Evolutionary conservation across 1,140 invertebrate species (phyloP), one percentile per base, ranked within the genome.

Genomic region (Apolygus lucorum): DNA sequence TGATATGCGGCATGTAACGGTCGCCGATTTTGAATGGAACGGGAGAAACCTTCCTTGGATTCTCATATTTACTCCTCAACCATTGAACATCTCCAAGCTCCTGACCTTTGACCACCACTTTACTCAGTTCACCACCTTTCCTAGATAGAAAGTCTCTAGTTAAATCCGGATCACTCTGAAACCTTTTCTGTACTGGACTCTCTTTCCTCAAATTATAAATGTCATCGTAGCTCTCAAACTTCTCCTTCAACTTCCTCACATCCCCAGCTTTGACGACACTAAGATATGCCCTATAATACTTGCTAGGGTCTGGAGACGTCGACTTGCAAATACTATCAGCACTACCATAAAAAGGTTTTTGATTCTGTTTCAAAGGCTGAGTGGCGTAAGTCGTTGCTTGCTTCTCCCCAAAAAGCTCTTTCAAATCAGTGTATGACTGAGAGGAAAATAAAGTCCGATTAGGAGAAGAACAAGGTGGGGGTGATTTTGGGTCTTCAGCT

Each of bases 1-100:
- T 91, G 34, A 93, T 92, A 75, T 90, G 90, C 0, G 91, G 91
- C 89, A 93, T 91, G 62, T 86, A 86, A 2, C 90, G 82, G 75
- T 92, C 86, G 52, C 86, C 86, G 1, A 82, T 79, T n/a, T 83
- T 80, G 27, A 89, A 78, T 26, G 86, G 86, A 29, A 87, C 85
- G 0, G 88, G 86, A 11, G 86, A 83, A 14, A 84, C 80, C 25
- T 79, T 78, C 27, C 82, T 82, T 65, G 75, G 77, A n/a, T n/a
- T n/a, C 68, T 89, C 87, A 74, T 87, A 88, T 71, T 82, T 85
- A 14, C 81, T 81, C 0, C 83, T 80, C 2, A 88, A 74, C 76
- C 81, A 83, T 0, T 83, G 81, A 0, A 90, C 88, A 73, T 87
- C 86, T 14, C 84, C 81, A 24, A 80, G 72, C 76, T 86, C 84